Conservation (phyloP, 1,140 invertebrate species). For the Hyles vespertilio region DNA sequence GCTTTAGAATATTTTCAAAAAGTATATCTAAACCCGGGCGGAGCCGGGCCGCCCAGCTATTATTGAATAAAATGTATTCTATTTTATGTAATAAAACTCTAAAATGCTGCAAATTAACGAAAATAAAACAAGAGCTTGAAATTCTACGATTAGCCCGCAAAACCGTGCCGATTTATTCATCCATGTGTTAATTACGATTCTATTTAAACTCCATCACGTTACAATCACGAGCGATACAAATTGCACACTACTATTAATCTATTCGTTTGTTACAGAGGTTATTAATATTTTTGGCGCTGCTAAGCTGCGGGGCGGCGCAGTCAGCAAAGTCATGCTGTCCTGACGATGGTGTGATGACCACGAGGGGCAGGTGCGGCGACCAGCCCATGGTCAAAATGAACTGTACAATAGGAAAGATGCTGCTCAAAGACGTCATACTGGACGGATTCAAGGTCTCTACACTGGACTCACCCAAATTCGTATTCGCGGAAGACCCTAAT, state of each 20-base stretch:
- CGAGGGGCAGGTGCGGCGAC: slow-evolving; percentile 34
- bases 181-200: too few relatives aligned
- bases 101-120: too few relatives aligned
- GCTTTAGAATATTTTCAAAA: too few relatives aligned
- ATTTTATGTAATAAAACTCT: too few relatives aligned
- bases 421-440: slow-evolving; percentile 47
- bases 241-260: not conserved
- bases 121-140: too few relatives aligned
- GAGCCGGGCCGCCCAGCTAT: too few relatives aligned
- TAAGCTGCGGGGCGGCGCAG: slow-evolving; percentile 21
- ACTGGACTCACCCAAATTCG: slow-evolving; percentile 43
- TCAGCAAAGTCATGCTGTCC: slow-evolving; percentile 42
- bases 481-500: slow-evolving; percentile 51
- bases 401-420: slow-evolving; percentile 45
- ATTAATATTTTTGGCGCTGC: slow-evolving; percentile 6
- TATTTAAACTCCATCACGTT: too few relatives aligned
- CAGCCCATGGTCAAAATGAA: slow-evolving; percentile 28
- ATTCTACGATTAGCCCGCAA: too few relatives aligned
- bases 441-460: slow-evolving; percentile 53
- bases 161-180: too few relatives aligned
- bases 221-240: too few relatives aligned
- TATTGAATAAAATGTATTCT: too few relatives aligned
- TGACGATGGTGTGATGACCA: slow-evolving; percentile 27
- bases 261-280: slow-evolving; percentile 5
- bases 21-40: too few relatives aligned